phyloP scores from a whole-genome alignment of 2,113 vertebrate species.

The Heloderma charlesbogerti region DNA sequence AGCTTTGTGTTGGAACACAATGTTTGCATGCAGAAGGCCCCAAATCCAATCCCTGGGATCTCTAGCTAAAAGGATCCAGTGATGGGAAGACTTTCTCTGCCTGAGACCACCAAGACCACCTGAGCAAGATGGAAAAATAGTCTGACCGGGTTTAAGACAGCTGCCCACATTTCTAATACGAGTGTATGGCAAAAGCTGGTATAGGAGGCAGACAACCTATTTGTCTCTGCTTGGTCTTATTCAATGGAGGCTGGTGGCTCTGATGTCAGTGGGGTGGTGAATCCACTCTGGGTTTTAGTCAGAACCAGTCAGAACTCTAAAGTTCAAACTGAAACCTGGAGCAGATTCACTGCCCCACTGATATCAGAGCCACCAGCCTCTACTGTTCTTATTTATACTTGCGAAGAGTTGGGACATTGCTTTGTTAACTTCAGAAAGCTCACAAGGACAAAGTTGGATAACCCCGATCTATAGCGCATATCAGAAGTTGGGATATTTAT shows the following conservation, averaged over 20 bases:
- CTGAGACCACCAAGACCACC: too few relatives aligned
- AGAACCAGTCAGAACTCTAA: too few relatives aligned
- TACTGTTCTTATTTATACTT: neutral
- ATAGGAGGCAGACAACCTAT: rapidly evolving
- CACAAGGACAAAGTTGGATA: constrained; percentile 1
- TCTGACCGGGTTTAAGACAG: neutral
- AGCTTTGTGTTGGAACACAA: neutral
- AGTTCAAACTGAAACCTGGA: too few relatives aligned
- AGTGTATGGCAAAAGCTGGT: neutral
- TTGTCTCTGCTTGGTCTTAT: neutral
- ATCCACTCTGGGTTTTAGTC: too few relatives aligned
- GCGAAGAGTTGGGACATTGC: too few relatives aligned
- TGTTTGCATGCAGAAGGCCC: neutral
- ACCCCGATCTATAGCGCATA: neutral
- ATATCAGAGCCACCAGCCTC: too few relatives aligned
- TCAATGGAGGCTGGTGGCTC: too few relatives aligned
- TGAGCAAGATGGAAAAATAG: neutral
- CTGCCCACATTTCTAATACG: neutral
- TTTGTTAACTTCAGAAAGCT: neutral
- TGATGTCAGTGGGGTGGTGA: too few relatives aligned
- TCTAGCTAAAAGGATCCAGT: neutral
- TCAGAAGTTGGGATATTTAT: constrained; percentile 18
- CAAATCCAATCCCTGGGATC: neutral
- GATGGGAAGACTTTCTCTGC: neutral
- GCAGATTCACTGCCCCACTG: too few relatives aligned